Evolutionary conservation across 2,113 vertebrate genomes (phyloP).

Genomic region (Amphiprion ocellaris): DNA sequence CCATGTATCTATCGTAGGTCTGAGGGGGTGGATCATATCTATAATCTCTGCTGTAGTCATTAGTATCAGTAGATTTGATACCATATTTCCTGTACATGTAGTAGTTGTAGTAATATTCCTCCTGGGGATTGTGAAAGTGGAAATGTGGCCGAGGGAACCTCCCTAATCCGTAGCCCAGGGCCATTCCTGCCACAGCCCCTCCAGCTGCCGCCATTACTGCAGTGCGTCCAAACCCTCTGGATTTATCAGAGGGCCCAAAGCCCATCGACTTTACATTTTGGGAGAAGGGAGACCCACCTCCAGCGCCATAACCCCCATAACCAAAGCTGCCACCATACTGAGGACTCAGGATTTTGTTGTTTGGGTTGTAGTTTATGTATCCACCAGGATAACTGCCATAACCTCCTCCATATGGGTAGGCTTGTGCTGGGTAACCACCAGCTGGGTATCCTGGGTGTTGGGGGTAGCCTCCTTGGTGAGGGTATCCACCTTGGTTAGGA

Average conservation of each 20-base stretch:
- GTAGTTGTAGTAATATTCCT: conserved; percentile 79
- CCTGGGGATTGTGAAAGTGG: conserved; percentile 69
- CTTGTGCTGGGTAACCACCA: conserved; percentile 28
- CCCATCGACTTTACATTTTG: conserved; percentile 71
- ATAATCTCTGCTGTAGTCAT: conserved; percentile 71
- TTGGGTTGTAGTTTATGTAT: conserved; percentile 79
- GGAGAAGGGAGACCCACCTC: conserved; percentile 79
- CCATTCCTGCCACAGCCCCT: conserved; percentile 78
- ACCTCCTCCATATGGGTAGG: conserved; percentile 18
- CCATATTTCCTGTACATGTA: conserved; percentile 79
- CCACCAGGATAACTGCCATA: conserved; percentile 38
- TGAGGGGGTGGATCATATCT: conserved; percentile 28
- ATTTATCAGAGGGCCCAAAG: conserved; percentile 60
- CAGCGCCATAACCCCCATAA: conserved; percentile 32
- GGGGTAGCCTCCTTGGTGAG: conserved; percentile 20
- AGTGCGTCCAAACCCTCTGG: conserved; percentile 78
- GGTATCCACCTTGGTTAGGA: conserved; percentile 21
- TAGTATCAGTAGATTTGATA: conserved; percentile 51
- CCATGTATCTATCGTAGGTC: conserved; percentile 64
- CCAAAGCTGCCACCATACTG: conserved; percentile 73
- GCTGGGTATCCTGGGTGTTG: conserved; percentile 37
- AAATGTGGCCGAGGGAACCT: conserved; percentile 78
- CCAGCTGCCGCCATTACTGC: conserved; percentile 78
- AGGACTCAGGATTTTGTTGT: conserved; percentile 81
- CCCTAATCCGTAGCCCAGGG: conserved; percentile 81